Evolutionary conservation across 2,888 invertebrate genomes (phyloP), one percentile per base, ranked within the genome.

Genomic region (Cerceris rybyensis): DNA sequence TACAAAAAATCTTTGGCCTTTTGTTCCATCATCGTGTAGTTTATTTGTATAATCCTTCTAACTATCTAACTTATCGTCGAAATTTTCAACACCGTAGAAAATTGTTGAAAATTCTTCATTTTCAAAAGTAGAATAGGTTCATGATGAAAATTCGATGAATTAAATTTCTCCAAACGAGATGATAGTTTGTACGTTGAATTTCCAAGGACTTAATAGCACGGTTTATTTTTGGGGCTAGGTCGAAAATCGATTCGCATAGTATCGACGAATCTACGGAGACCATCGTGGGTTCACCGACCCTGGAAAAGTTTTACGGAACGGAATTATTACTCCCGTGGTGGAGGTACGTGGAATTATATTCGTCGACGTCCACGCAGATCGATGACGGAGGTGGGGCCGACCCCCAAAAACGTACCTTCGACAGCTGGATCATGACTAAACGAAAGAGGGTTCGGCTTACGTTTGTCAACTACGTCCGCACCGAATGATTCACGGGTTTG

Each of bases 361-460:
- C 71, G 74, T 72, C 70, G 68, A 61, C 63, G 66, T 11, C 55
- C 52, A 28, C 60, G n/a, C 54, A 55, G 81, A 83, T 85, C 85
- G 81, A 82, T 71, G 85, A 74, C 78, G 70, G 58, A 70, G 71
- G 70, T 70, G 79, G 77, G 83, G 78, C 70, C 75, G 60, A 72
- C 84, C 82, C 83, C 78, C 60, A 70, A 83, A 84, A 82, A 79
- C 66, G 61, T 68, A 75, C 65, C 71, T 77, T 83, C 86, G 83
- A 81, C 86, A 87, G 86, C 86, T 87, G 87, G 81, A 87, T 86
- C 84, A 74, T 81, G 85, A 82, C 79, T 71, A 70, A 74, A 81
- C 74, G 73, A 77, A 75, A 68, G 74, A 70, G 75, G 80, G 54
- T 71, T 49, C 70, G 61, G 41, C 60, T 55, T 49, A 57, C 82